These are phyloP conservation scores for Scrobipalpa atriplicella DNA, from an alignment of 2,888 invertebrate genomes.

Conservation along the genomic window DNA sequence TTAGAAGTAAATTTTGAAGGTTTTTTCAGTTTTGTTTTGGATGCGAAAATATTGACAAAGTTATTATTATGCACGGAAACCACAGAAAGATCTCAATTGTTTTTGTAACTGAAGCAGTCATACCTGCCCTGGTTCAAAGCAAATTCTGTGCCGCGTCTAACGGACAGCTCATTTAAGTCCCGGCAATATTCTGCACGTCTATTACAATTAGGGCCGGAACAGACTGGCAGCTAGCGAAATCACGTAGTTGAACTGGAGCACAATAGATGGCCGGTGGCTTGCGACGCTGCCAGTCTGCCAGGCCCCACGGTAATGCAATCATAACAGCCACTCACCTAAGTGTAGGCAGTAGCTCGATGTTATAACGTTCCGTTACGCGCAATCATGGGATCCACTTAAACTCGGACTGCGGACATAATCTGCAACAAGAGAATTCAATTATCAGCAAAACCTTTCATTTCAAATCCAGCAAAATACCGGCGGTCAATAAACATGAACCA, in stretches of 20 bases:
- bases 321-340: conserved; percentile 62
- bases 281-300: conserved; percentile 22
- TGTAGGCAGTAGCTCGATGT: conserved; percentile 68
- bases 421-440: conserved; percentile 60
- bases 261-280: conserved; percentile 23
- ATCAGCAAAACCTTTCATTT: conserved; percentile 27
- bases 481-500: conserved; percentile 22
- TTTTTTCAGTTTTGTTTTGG: neutral
- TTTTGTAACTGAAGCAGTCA: neutral
- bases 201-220: conserved; percentile 19
- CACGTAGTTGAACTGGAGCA: conserved; percentile 19
- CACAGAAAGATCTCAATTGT: neutral
- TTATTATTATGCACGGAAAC: too few species aligned
- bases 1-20: neutral
- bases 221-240: conserved; percentile 24
- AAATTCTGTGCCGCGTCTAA: conserved; percentile 7
- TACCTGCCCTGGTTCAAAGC: neutral
- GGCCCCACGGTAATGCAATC: conserved; percentile 26
- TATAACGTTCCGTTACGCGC: conserved; percentile 61
- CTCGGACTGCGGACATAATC: conserved; percentile 49
- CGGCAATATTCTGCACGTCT: conserved; percentile 21
- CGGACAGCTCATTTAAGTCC: conserved; percentile 2
- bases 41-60: neutral
- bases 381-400: conserved; percentile 60
- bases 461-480: conserved; percentile 4